Evolutionary conservation across 1,140 invertebrate species (phyloP), one percentile per base, ranked within the genome.

Genomic region (Laupala kohalensis): DNA sequence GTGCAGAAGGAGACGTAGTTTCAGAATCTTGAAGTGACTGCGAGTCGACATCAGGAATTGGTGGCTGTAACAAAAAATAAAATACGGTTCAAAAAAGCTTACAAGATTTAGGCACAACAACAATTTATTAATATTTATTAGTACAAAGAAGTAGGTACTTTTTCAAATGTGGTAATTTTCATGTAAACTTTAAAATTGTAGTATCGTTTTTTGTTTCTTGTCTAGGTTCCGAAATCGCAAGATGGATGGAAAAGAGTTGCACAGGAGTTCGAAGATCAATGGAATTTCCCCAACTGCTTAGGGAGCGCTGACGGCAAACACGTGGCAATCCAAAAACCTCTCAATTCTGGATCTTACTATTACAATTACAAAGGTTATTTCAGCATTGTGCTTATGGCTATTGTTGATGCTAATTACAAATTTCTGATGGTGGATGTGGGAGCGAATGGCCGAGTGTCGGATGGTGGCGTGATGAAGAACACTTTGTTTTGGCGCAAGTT

Each of bases 311-410:
- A 80, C 73, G 78, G 78, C 9, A 79, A 77, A 66, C 78, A 80
- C 67, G 71, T 75, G 1, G 74, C 72, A 70, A 77, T 82, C 69
- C 75, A 77, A 71, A 53, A 72, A 66, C 79, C 80, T 66, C 72
- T 72, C 69, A 74, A 78, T 64, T 74, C 74, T 77, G 79, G 79
- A 66, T 80, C 79, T 6, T 63, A 75, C 68, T 81, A 77, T 74
- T 80, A 75, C 69, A 81, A 82, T 77, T 83, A 83, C 73, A 83
- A 83, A 77, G 76, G 76, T 23, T 75, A 72, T 27, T 74, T 78
- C 71, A 80, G 77, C 69, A 75, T 81, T 23, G 77, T 82, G 25
- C 75, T 82, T 30, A 63, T 83, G 72, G 80, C 79, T 70, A 71
- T 80, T 24, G 78, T 73, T 25, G 77, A 80, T 78, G 76, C 74